Conservation (phyloP, 2,888 invertebrate species). For the Neoitamus cyanurus region DNA sequence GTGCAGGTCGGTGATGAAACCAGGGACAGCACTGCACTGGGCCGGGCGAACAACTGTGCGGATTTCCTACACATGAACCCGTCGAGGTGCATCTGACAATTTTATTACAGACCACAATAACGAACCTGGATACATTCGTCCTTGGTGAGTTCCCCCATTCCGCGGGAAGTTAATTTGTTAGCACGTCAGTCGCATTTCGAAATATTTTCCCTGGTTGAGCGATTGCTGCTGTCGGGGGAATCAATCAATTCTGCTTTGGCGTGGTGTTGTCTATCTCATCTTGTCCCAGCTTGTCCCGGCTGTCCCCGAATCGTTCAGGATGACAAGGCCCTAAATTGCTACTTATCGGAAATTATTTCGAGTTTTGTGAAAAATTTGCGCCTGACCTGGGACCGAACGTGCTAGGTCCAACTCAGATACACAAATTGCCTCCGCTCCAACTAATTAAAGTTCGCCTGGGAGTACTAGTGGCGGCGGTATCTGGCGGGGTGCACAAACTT, state of each 20-base stretch:
- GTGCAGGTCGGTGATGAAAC: background rate
- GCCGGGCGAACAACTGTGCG: background rate
- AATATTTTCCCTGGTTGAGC: slow-evolving; percentile 58
- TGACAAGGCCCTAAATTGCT: slow-evolving; percentile 9
- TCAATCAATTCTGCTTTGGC: slow-evolving; percentile 60
- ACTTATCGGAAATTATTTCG: slow-evolving; percentile 15
- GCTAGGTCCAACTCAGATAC: background rate
- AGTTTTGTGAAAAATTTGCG: background rate
- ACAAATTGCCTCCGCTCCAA: background rate
- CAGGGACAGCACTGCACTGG: background rate
- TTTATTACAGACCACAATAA: slow-evolving; percentile 41
- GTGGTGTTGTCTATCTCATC: slow-evolving; percentile 15
- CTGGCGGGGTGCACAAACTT: background rate
- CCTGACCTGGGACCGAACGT: background rate
- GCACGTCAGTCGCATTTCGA: slow-evolving; percentile 43
- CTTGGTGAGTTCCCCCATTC: slow-evolving; percentile 12
- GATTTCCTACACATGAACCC: background rate
- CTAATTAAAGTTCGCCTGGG: background rate
- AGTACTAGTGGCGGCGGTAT: background rate
- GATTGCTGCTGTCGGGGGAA: slow-evolving; percentile 65
- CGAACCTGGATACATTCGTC: slow-evolving; percentile 25
- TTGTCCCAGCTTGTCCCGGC: background rate
- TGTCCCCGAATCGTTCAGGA: background rate
- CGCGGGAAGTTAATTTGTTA: slow-evolving; percentile 43
- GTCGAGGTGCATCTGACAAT: slow-evolving; percentile 35